These are phyloP conservation scores for Gasterosteus nipponicus DNA, from an alignment of 2,113 vertebrate genomes.

Conservation along the genomic window DNA sequence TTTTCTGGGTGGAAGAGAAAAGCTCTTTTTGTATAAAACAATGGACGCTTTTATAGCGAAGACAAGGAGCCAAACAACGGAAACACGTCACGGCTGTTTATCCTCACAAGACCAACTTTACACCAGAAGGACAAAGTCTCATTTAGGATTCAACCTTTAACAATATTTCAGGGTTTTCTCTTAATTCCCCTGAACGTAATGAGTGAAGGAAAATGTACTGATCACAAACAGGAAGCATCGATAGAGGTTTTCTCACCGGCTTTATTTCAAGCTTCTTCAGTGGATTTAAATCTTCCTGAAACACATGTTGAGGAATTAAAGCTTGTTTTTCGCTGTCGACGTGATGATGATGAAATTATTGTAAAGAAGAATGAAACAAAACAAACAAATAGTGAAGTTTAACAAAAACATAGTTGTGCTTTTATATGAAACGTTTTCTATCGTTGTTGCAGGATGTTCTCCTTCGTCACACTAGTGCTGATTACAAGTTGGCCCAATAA, in stretches of 20 bases:
- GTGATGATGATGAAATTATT: neutral
- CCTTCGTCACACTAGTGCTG: no score
- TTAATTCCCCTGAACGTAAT: constrained; percentile 30
- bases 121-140: no score
- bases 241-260: neutral
- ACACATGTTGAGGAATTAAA: neutral
- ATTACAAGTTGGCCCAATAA: no score
- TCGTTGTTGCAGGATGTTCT: neutral
- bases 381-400: neutral
- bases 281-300: neutral
- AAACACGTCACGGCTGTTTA: constrained; percentile 34
- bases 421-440: neutral
- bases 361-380: neutral
- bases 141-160: neutral
- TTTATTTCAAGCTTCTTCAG: neutral
- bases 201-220: constrained; percentile 62
- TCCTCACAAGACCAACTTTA: no score
- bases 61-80: constrained; percentile 60
- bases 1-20: constrained; percentile 18
- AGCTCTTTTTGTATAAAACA: constrained; percentile 57
- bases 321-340: neutral
- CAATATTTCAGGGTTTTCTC: constrained; percentile 22
- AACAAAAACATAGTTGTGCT: neutral
- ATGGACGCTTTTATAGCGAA: constrained; percentile 49
- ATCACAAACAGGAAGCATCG: constrained; percentile 28